These are phyloP conservation scores for Eupithecia subumbrata DNA, from an alignment of 2,888 invertebrate genomes.

Conservation along the genomic window DNA sequence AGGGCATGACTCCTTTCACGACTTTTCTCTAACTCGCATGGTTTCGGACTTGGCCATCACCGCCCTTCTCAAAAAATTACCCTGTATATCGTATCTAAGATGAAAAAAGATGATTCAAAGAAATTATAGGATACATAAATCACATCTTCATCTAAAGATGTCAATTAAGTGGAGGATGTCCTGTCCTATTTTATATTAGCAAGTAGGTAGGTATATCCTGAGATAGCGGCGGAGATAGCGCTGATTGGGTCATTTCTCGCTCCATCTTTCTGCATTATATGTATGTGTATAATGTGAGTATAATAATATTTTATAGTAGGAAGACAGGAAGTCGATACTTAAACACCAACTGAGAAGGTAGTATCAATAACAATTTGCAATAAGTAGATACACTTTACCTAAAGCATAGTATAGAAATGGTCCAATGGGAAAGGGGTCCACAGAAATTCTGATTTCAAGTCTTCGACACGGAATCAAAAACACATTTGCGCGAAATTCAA, in stretches of 20 bases:
- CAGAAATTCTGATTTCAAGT: too few relatives aligned
- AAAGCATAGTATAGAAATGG: too few relatives aligned
- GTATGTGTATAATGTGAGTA: not conserved
- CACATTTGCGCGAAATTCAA: too few relatives aligned
- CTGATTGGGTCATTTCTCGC: slow-evolving; percentile 43
- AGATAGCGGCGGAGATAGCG: slow-evolving; percentile 39
- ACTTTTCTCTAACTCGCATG: too few relatives aligned
- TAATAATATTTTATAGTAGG: slow-evolving; percentile 5
- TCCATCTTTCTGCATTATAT: slow-evolving; percentile 30
- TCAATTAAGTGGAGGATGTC: slow-evolving; percentile 47
- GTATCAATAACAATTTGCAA: not conserved
- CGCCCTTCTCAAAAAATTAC: too few relatives aligned
- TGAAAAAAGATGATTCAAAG: slow-evolving; percentile 15
- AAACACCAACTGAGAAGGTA: not conserved
- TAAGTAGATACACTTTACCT: not conserved
- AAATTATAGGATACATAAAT: slow-evolving; percentile 43
- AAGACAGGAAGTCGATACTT: not conserved
- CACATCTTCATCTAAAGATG: slow-evolving; percentile 43
- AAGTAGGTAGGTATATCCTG: slow-evolving; percentile 34
- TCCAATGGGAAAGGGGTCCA: not conserved
- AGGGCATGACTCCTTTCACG: too few relatives aligned
- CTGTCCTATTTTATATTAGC: slow-evolving; percentile 44
- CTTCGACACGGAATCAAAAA: too few relatives aligned
- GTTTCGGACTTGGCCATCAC: too few relatives aligned
- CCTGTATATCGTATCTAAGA: too few relatives aligned